Base-by-base conservation (phyloP, 64 coral and sea anemone genomes). In the Hydrozoanthus tunicans region DNA sequence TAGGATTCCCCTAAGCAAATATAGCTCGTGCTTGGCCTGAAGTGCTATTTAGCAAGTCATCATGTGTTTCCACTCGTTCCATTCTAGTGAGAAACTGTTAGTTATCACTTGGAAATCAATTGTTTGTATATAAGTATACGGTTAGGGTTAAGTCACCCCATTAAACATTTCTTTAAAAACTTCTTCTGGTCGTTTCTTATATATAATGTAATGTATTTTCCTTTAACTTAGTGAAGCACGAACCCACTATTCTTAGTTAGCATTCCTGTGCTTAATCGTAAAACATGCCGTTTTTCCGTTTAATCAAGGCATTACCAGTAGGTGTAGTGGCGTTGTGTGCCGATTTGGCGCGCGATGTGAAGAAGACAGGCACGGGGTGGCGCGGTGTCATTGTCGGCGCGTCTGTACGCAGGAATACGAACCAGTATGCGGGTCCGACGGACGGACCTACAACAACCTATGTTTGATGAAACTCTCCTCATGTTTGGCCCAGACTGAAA, bases 351-450 rank as follows among this genome's bases (percentile, higher is more conserved):
- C 92, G 0, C 81, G 72, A 23, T 99, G 96, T 17, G 79, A 20
- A 6, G 78, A 69, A 62, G 90, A 92, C 43, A 17, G 72, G 3
- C 91, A 51, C 64, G 92, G 96, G 0, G 80, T 72, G 12, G 81
- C 89, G 14, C 56, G 61, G 14, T 99, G 96, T 79, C 80, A 83
- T 53, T 99, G 96, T 92, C 65, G 32, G 17, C 64, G 79, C 53
- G 77, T 66, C 3, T 99, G 96, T 7, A 90, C 94, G 15, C 68
- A 73, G 53, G 89, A 99, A 14, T 94, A 95, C 71, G 79, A 93
- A 4, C 96, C 96, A 3, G 90, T 99, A 0, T 99, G 96, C 66
- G 96, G 97, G 14, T 93, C 94, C 14, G 94, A 99, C 59, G 92
- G 90, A 6, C 86, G 69, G 0, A 94, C 94, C 1, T 96, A 95